phyloP scores from a whole-genome alignment of 2,797 vertebrate species.

The Salarias fasciatus region DNA sequence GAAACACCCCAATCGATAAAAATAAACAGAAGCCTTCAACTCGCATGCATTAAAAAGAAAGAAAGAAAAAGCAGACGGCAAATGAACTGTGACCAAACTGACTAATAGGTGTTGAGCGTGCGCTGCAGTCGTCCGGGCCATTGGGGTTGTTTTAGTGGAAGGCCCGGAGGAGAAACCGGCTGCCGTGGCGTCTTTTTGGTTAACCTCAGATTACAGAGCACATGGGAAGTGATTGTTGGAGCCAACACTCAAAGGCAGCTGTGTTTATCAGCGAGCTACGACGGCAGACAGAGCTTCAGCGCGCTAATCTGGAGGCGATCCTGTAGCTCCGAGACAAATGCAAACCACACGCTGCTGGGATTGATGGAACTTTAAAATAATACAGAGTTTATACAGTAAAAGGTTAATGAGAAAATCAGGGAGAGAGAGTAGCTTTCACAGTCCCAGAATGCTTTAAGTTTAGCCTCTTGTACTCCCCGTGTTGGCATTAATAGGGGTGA shows the following conservation, averaged over 20 bases:
- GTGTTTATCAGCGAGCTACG: slow-evolving; percentile 56
- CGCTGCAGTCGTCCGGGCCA: no score
- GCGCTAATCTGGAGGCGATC: no score
- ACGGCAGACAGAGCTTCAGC: slow-evolving; percentile 34
- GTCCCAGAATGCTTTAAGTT: slow-evolving; percentile 18
- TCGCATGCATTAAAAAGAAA: no score
- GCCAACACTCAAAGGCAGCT: slow-evolving; percentile 42
- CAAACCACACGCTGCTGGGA: not conserved
- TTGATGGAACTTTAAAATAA: slow-evolving; percentile 10
- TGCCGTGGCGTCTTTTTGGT: slow-evolving; percentile 48
- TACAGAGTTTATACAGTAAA: slow-evolving; percentile 10
- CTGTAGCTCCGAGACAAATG: slow-evolving; percentile 25
- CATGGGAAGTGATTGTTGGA: slow-evolving; percentile 58
- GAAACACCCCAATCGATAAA: no score
- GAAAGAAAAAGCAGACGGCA: no score
- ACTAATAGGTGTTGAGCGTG: no score
- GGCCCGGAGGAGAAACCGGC: slow-evolving; percentile 40
- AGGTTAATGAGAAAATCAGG: slow-evolving; percentile 68
- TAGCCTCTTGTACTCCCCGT: slow-evolving; percentile 46
- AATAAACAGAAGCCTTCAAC: no score
- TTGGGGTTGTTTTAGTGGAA: no score
- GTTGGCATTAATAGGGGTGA: slow-evolving; percentile 58
- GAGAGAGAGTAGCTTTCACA: slow-evolving; percentile 31
- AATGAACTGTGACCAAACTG: no score
- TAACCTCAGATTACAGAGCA: slow-evolving; percentile 72